These are phyloP conservation scores for Pemphigus obesinymphae DNA, from an alignment of 1,140 invertebrate genomes.

Conservation along the genomic window DNA sequence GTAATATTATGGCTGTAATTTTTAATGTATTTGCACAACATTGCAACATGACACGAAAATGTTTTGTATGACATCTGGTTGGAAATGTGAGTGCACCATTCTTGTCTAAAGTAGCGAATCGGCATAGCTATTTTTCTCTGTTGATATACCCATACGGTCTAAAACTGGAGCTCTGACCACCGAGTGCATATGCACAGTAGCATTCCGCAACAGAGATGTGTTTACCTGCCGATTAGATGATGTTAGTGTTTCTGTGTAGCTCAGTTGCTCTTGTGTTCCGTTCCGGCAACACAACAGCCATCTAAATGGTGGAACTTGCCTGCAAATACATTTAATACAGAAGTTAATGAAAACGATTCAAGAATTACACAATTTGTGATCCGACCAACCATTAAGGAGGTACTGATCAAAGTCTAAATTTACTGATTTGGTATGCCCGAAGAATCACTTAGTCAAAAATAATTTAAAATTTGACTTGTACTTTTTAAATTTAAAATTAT, in stretches of 20 bases:
- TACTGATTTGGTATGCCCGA: too few relatives aligned
- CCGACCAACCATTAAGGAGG: too few relatives aligned
- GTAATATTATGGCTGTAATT: not conserved
- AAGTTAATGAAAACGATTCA: too few relatives aligned
- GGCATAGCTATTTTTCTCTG: constrained; percentile 27
- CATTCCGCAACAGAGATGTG: constrained; percentile 32
- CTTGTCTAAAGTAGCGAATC: constrained; percentile 19
- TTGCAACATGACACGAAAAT: too few relatives aligned
- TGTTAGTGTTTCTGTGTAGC: constrained; percentile 43
- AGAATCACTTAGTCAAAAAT: too few relatives aligned
- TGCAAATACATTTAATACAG: constrained; percentile 6
- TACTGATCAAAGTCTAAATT: too few relatives aligned
- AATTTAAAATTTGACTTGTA: too few relatives aligned
- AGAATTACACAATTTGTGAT: too few relatives aligned
- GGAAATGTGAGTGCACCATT: not conserved
- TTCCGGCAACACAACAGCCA: constrained; percentile 42
- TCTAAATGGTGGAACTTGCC: constrained; percentile 41
- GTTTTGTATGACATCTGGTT: too few relatives aligned
- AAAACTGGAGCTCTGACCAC: constrained; percentile 28
- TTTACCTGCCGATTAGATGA: constrained; percentile 42
- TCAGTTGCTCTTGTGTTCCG: constrained; percentile 33
- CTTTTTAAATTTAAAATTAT: too few relatives aligned
- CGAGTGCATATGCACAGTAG: constrained; percentile 30
- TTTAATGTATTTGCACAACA: not conserved
- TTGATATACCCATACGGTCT: constrained; percentile 27